Evolutionary conservation across 2,888 invertebrate species (phyloP), one percentile per base, ranked within the genome.

Genomic region (Apodemia mormo): DNA sequence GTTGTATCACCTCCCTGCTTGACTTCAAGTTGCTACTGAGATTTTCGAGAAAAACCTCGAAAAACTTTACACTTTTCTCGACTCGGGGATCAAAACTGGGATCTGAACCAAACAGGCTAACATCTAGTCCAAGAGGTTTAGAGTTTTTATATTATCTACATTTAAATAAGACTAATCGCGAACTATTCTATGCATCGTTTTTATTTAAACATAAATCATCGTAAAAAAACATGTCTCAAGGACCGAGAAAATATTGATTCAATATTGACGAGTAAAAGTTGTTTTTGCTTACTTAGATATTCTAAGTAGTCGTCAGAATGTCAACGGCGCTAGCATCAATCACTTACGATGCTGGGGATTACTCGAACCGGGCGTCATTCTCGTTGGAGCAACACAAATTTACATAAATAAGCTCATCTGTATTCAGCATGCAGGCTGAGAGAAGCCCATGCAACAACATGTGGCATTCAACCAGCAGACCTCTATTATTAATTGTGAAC

Each of bases 391-490:
- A 82, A 84, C 82, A 82, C 79, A 81, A 85, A 90, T 90, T 89
- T 89, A 89, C 90, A 90, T 90, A 90, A 90, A 89, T 89, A 90
- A 89, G 86, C 90, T 89, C 90, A 90, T 90, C 88, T 90, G 89
- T 90, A 90, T 90, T 90, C 90, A 86, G 84, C 86, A 85, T 89
- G 89, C 88, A 87, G 80, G 82, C 83, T 74, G 81, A 80, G 84
- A 84, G 85, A 79, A 85, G 85, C 82, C 87, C 87, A 87, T 90
- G 90, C 89, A 89, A 90, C 90, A 90, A 90, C 90, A 90, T 89
- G 89, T 89, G 90, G 85, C 85, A 88, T 90, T 88, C 90, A 86
- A 88, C 88, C 87, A 87, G 86, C 89, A 86, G 84, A 89, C 90
- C 87, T 87, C 87, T 83, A 88, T 90, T 92, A 91, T 91, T 92